Evolutionary conservation across 2,797 vertebrate genomes (phyloP), one percentile per base, ranked within the genome.

Genomic region (Pygocentrus nattereri): DNA sequence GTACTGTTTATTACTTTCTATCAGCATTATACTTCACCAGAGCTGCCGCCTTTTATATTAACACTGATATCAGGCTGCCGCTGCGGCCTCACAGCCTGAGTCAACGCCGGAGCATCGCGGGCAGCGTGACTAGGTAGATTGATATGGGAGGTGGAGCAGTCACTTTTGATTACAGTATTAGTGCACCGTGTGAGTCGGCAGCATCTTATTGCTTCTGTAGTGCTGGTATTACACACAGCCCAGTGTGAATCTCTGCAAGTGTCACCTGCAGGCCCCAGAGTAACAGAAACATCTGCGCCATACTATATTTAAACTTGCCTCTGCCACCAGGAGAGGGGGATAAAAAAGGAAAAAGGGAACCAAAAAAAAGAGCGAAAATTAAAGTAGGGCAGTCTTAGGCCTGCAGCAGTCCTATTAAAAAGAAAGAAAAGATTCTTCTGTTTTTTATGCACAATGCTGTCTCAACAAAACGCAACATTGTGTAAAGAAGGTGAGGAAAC

Each of bases 331-430:
- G 65, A 78, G 82, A 80, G 83, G 81, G 85, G 79, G 69, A 65
- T 78, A 61, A 74, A 49, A 73, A 69, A 38, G 16, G 34, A 69
- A 74, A 41, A 76, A 72, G 15, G 19, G 27, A 13, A 34, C n/a
- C 44, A n/a, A 62, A 34, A 16, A 50, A 73, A 38, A 1, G 13
- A n/a, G 30, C 76, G 67, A 88, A 88, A 90, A 89, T 90, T 85
- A 91, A 94, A 92, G 90, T 94, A 91, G 92, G 92, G 81, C 93
- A 92, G 85, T 88, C 87, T 80, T 86, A 81, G 86, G 88, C 93
- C 92, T 89, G 87, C 84, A 92, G 92, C 91, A 79, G 78, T 88
- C 76, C 75, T 88, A 82, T 86, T 87, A 86, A 76, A 74, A 88
- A 86, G 73, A 78, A 30, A 34, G 34, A 11, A 74, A 59, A 7